phyloP scores from a whole-genome alignment of 2,888 invertebrate genomes.

The Glomeris marginata region DNA sequence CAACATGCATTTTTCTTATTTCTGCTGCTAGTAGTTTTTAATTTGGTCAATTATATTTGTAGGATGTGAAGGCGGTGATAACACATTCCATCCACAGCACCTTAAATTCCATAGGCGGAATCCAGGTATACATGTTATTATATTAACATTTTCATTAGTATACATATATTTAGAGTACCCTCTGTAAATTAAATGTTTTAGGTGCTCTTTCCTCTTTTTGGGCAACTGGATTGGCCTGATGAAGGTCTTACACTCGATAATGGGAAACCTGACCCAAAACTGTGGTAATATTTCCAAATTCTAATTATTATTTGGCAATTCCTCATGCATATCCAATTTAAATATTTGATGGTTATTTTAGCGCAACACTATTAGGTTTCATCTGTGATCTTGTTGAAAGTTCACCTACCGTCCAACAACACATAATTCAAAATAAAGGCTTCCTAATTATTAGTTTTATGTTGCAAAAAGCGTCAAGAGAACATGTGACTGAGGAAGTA shows the following conservation, averaged over 20 bases:
- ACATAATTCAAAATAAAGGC: constrained; percentile 97
- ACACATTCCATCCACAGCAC: constrained; percentile 99
- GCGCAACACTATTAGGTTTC: constrained; percentile 90
- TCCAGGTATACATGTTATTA: constrained; percentile 41
- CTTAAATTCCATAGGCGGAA: constrained; percentile 95
- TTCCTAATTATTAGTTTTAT: constrained; percentile 96
- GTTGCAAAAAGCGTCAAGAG: constrained; percentile 67
- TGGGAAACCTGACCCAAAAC: constrained; percentile 68
- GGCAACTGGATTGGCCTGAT: constrained; percentile 88
- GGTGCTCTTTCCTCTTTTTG: constrained; percentile 92
- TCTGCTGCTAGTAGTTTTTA: too few relatives aligned
- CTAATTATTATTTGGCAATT: constrained; percentile 1
- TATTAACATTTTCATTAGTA: neutral
- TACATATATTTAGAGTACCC: neutral
- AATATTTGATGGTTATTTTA: constrained; percentile 31
- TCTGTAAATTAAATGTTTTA: constrained; percentile 18
- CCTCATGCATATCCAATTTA: constrained; percentile 7
- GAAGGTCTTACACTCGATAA: constrained; percentile 36
- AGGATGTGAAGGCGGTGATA: constrained; percentile 98
- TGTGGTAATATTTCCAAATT: constrained; percentile 46
- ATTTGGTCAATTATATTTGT: constrained; percentile 24
- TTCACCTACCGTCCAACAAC: constrained; percentile 95
- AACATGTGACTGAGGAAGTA: constrained; percentile 87
- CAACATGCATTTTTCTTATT: neutral
- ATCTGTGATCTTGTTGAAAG: constrained; percentile 94